phyloP scores from a whole-genome alignment of 1,140 invertebrate species.

The Agrypnia vestita region DNA sequence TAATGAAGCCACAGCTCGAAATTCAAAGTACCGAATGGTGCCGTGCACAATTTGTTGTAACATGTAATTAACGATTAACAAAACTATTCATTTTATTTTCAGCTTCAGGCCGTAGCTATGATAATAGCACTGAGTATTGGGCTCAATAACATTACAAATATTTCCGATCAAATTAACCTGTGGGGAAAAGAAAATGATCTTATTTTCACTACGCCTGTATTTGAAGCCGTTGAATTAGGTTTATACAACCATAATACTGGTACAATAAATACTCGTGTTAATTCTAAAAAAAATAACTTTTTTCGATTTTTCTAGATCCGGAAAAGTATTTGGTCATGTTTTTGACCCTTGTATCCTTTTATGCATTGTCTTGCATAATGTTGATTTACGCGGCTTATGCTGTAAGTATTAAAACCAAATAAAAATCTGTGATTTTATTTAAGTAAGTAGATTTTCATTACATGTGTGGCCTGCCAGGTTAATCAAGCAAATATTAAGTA shows the following conservation, averaged over 20 bases:
- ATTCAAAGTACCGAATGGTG: too few species aligned
- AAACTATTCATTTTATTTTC: constrained; percentile 23
- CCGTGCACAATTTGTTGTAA: too few species aligned
- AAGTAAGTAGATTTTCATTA: too few species aligned
- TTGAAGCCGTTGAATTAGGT: constrained; percentile 47
- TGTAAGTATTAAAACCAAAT: constrained; percentile 39
- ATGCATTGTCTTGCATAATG: constrained; percentile 47
- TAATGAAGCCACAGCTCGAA: too few species aligned
- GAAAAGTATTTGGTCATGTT: constrained; percentile 41
- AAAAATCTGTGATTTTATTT: background rate
- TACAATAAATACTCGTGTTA: background rate
- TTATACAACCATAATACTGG: background rate
- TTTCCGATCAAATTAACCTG: constrained; percentile 47
- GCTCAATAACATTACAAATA: constrained; percentile 14
- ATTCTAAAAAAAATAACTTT: background rate
- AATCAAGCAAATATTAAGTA: too few species aligned
- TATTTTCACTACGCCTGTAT: constrained; percentile 21
- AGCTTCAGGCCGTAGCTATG: constrained; percentile 46
- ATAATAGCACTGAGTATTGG: constrained; percentile 44
- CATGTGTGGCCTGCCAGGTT: too few species aligned
- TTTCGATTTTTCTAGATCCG: constrained; percentile 50
- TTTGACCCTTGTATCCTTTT: constrained; percentile 42
- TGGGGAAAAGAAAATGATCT: constrained; percentile 52
- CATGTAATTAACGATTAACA: too few species aligned
- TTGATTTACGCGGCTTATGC: constrained; percentile 53